A percentile compares a stretch with the other conserved stretches of the same genome.
These are phyloP conservation scores for Loris lydekkerianus DNA, from an alignment of 2,797 vertebrate species.

Conservation along the genomic window DNA sequence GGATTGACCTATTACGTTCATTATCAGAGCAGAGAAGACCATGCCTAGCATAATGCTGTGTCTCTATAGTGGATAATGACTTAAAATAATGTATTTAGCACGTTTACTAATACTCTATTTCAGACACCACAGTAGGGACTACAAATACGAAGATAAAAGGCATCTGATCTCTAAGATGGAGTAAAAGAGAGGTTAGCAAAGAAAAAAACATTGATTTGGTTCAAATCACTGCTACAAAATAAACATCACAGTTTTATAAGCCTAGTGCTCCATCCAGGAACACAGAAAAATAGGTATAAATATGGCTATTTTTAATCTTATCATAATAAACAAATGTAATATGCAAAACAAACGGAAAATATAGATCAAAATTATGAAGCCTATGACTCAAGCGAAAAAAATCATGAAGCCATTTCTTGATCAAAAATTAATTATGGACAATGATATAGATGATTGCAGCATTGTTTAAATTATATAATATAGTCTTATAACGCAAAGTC, in stretches of 20 bases:
- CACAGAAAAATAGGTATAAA: slow-evolving; percentile 23
- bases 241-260: slow-evolving; percentile 43
- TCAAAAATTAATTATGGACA: not conserved
- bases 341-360: slow-evolving; percentile 48
- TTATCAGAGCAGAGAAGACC: not conserved
- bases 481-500: slow-evolving; percentile 58
- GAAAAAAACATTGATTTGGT: slow-evolving; percentile 49
- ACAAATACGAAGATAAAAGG: not conserved
- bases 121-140: not conserved
- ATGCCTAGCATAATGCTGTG: not conserved
- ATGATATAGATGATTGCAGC: not conserved
- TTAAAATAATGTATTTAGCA: not conserved
- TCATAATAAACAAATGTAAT: slow-evolving; percentile 66
- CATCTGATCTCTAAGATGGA: not conserved
- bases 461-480: not conserved
- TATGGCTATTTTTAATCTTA: not conserved
- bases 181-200: slow-evolving; percentile 11
- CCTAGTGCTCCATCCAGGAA: not conserved
- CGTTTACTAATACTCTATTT: not conserved
- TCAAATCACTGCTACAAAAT: slow-evolving; percentile 34
- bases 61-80: not conserved
- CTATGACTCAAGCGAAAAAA: too few relatives aligned
- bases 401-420: slow-evolving; percentile 19
- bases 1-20: not conserved
- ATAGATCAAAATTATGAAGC: slow-evolving; percentile 11